These are phyloP conservation scores for Corythaeola cristata DNA, from an alignment of 2,113 vertebrate species.

Conservation along the genomic window DNA sequence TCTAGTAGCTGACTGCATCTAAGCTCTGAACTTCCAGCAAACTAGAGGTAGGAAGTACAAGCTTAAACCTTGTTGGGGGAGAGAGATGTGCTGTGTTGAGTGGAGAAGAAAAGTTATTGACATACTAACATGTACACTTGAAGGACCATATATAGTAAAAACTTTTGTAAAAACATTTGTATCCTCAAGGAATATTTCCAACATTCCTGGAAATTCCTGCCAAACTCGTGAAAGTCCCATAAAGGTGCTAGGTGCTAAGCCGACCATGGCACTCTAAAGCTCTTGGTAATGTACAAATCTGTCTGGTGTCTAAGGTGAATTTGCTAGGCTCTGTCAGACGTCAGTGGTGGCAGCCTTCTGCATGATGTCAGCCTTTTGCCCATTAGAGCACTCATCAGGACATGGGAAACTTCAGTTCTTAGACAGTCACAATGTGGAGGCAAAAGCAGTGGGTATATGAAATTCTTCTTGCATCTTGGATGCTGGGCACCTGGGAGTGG, in stretches of 20 bases:
- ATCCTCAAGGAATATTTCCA: background rate
- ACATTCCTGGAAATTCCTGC: background rate
- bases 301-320: background rate
- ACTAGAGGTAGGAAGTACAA: background rate
- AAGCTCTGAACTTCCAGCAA: background rate
- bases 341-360: background rate
- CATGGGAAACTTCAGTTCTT: background rate
- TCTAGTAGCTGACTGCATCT: background rate
- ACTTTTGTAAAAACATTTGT: background rate
- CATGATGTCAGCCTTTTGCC: background rate
- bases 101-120: background rate
- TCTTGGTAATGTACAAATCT: background rate
- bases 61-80: fast-evolving
- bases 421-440: background rate
- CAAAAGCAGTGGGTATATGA: background rate
- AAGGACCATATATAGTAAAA: background rate
- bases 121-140: fast-evolving
- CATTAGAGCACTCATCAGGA: background rate
- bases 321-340: background rate
- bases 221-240: background rate
- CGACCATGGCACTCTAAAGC: background rate
- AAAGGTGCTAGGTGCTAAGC: background rate
- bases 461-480: background rate
- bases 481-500: background rate
- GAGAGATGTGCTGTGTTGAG: background rate